phyloP scores from a whole-genome alignment of 2,797 vertebrate species.

The Halcyon chelicuti region DNA sequence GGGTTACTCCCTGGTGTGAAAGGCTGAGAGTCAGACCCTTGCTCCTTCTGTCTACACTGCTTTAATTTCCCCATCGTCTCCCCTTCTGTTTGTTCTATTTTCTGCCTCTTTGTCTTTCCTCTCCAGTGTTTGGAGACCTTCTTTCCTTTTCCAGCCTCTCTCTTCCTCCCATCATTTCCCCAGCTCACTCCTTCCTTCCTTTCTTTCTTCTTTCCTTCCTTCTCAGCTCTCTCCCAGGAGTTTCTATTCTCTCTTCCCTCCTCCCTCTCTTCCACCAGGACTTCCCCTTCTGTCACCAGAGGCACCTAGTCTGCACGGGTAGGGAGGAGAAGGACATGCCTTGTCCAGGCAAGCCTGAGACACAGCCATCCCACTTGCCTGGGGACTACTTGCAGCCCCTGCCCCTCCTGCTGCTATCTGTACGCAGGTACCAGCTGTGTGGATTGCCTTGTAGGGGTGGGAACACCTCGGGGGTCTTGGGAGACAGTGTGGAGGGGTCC shows the following conservation, averaged over 20 bases:
- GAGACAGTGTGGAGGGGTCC: not conserved
- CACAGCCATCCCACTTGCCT: not conserved
- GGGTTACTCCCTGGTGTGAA: not conserved
- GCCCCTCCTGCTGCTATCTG: not conserved
- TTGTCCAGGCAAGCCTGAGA: not conserved
- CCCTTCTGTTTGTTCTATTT: conserved; percentile 37
- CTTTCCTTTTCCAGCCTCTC: conserved; percentile 47
- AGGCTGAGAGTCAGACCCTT: not conserved
- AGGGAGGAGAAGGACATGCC: not conserved
- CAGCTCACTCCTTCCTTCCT: not conserved
- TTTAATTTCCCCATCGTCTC: not conserved
- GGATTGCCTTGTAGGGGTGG: not conserved
- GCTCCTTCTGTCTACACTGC: not conserved
- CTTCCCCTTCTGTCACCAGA: not conserved
- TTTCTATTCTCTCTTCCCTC: conserved; percentile 56
- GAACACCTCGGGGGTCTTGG: not conserved
- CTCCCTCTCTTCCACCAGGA: conserved; percentile 34
- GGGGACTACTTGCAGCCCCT: not conserved
- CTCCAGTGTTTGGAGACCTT: conserved; percentile 4
- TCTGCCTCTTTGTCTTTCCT: conserved; percentile 50
- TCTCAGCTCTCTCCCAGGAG: not conserved
- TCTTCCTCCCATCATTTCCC: conserved; percentile 37
- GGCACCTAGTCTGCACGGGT: not conserved
- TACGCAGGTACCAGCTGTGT: not conserved
- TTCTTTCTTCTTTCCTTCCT: conserved; percentile 54